Percentiles rank a stretch among this genome's conserved stretches.
phyloP scores from a whole-genome alignment of 1,140 invertebrate genomes.

The Drosophila ironensis region DNA sequence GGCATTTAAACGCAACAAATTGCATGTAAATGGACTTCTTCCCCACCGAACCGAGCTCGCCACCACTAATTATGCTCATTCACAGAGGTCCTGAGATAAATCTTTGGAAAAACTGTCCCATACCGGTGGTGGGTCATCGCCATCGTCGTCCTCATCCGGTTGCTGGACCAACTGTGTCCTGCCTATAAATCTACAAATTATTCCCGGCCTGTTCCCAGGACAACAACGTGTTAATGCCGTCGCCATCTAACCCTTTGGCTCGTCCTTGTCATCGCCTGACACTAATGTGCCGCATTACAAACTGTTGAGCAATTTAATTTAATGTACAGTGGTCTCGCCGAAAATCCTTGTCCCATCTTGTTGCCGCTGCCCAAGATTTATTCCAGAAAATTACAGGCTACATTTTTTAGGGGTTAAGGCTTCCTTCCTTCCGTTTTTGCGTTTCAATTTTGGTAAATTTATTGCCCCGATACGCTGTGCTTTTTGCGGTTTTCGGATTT shows the following conservation, averaged over 20 bases:
- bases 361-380: slow-evolving; percentile 63
- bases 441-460: slow-evolving; percentile 43
- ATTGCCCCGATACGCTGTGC: slow-evolving; percentile 27
- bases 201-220: slow-evolving; percentile 55
- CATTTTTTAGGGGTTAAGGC: slow-evolving; percentile 29
- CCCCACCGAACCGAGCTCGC: slow-evolving; percentile 52
- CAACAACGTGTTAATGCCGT: slow-evolving; percentile 76
- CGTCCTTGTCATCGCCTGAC: slow-evolving; percentile 68
- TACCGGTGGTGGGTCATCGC: slow-evolving; percentile 31
- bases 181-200: slow-evolving; percentile 72
- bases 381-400: slow-evolving; percentile 48
- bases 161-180: slow-evolving; percentile 65
- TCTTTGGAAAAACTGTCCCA: slow-evolving; percentile 49
- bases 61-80: slow-evolving; percentile 80
- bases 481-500: slow-evolving; percentile 58
- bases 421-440: slow-evolving; percentile 5
- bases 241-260: slow-evolving; percentile 57
- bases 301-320: slow-evolving; percentile 82
- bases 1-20: slow-evolving; percentile 79
- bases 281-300: slow-evolving; percentile 82
- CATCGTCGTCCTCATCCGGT: slow-evolving; percentile 7
- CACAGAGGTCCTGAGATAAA: slow-evolving; percentile 73
- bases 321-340: slow-evolving; percentile 52
- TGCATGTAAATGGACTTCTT: slow-evolving; percentile 76
- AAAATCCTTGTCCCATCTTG: slow-evolving; percentile 29